These are phyloP conservation scores for Tragelaphus strepsiceros DNA, from an alignment of 2,113 vertebrate genomes.

Conservation along the genomic window DNA sequence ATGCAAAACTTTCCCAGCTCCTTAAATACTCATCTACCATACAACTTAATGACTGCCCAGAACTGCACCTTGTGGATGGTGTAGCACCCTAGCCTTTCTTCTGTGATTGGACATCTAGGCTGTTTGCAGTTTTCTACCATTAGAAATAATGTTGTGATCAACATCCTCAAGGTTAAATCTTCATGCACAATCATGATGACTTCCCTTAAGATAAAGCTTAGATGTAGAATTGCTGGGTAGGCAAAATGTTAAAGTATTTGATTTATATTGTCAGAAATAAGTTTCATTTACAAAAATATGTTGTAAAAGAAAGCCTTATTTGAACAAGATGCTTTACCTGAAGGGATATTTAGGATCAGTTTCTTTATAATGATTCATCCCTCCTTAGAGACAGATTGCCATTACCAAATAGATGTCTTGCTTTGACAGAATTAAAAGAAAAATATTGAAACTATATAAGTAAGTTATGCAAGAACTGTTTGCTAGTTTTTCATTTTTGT, in stretches of 20 bases:
- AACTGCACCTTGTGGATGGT: background rate
- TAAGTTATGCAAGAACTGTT: background rate
- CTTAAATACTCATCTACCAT: background rate
- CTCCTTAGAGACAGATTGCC: background rate
- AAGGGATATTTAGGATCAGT: background rate
- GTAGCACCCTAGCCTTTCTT: background rate
- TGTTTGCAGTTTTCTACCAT: background rate
- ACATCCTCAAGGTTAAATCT: background rate
- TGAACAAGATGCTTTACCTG: background rate
- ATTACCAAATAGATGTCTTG: background rate
- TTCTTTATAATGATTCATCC: background rate
- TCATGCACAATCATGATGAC: background rate
- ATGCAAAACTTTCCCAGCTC: background rate
- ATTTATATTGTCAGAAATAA: background rate
- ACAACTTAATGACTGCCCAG: background rate
- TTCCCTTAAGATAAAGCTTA: background rate
- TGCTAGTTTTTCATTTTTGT: background rate
- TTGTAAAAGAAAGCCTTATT: background rate
- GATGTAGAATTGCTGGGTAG: background rate
- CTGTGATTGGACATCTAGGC: background rate
- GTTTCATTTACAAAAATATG: background rate
- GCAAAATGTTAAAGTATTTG: background rate
- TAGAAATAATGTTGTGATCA: background rate
- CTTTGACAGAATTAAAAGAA: conserved; percentile 9
- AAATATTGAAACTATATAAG: conserved; percentile 8